Conservation (phyloP, 2,888 invertebrate genomes). For the Eupithecia centaureata region DNA sequence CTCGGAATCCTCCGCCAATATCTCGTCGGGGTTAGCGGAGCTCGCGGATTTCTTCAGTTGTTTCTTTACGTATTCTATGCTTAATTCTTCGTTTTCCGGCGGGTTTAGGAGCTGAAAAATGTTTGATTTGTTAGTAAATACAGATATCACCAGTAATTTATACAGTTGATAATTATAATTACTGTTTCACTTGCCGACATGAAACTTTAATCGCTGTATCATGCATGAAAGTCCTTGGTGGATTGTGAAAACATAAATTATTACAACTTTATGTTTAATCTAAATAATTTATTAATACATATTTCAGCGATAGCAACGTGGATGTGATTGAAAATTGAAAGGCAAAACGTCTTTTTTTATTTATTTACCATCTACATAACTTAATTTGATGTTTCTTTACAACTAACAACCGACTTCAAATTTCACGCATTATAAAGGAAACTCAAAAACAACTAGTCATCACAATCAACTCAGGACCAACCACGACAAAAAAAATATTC, state of each 20-base stretch:
- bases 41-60: constrained; percentile 84
- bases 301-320: too few relatives aligned
- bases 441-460: too few relatives aligned
- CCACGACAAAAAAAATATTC: too few relatives aligned
- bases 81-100: constrained; percentile 71
- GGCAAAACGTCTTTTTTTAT: too few relatives aligned
- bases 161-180: neutral
- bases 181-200: neutral
- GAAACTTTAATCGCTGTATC: neutral
- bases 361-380: too few relatives aligned
- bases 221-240: neutral
- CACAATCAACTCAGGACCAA: too few relatives aligned
- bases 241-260: neutral
- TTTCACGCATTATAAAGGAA: too few relatives aligned
- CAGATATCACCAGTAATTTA: neutral
- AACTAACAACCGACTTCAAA: too few relatives aligned
- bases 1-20: constrained; percentile 94
- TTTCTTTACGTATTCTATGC: constrained; percentile 87
- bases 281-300: too few relatives aligned
- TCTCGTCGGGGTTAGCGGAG: constrained; percentile 87
- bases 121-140: neutral
- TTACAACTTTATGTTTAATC: neutral
- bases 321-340: too few relatives aligned
- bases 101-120: constrained; percentile 62
- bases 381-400: too few relatives aligned